A percentile compares a stretch with the other conserved stretches of the same genome.
Conservation (phyloP, 2,888 invertebrate species). For the Atethmia centrago region DNA sequence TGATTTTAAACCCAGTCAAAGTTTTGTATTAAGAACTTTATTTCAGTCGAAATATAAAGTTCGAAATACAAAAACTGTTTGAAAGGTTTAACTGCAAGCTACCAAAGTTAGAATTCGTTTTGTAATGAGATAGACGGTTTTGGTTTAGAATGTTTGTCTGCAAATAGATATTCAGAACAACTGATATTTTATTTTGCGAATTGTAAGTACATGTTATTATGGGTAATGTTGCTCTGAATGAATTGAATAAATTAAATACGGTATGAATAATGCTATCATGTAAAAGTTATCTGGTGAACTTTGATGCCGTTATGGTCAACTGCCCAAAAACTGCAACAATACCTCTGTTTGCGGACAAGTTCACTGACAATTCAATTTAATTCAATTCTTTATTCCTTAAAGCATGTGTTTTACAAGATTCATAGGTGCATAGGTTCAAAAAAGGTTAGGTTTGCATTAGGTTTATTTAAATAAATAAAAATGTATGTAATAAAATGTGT, state of each 20-base stretch:
- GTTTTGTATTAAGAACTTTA: not conserved
- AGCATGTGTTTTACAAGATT: not conserved
- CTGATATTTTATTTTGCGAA: not conserved
- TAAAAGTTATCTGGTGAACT: not conserved
- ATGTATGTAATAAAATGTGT: not conserved
- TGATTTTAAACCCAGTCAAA: not conserved
- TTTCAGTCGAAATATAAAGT: not conserved
- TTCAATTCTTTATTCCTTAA: not conserved
- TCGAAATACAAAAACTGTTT: not conserved
- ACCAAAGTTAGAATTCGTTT: not conserved
- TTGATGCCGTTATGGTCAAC: not conserved
- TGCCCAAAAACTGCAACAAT: not conserved
- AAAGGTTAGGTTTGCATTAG: not conserved
- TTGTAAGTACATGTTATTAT: not conserved
- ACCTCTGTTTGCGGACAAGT: no score
- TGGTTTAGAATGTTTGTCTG: not conserved
- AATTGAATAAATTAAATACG: not conserved
- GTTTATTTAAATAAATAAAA: slow-evolving; percentile 3
- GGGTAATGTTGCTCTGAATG: not conserved
- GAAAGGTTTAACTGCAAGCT: not conserved
- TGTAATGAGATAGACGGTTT: not conserved
- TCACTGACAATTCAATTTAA: not conserved
- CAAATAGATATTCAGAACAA: not conserved
- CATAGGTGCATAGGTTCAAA: not conserved
- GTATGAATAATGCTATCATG: not conserved